A percentile compares a stretch with the other conserved stretches of the same genome.
Conservation (phyloP, 2,797 vertebrate genomes). For the Coranthus polyacanthus region DNA sequence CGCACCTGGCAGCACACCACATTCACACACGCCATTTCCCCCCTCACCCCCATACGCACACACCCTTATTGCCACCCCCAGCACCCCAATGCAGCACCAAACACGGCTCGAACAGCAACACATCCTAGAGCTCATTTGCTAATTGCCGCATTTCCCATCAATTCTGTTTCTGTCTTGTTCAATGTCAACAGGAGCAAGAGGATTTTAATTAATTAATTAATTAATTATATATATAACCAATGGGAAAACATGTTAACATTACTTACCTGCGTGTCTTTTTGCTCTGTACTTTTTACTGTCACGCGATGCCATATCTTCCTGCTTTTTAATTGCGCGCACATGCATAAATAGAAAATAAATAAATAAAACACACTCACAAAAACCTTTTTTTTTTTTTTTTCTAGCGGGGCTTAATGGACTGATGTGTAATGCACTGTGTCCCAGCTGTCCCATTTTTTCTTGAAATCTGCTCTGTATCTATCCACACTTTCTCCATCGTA, state of each 20-base stretch:
- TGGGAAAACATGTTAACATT: conserved; percentile 50
- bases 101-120: conserved; percentile 86
- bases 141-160: conserved; percentile 99
- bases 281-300: conserved; percentile 14
- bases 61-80: conserved; percentile 58
- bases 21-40: conserved; percentile 48
- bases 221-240: conserved; percentile 73
- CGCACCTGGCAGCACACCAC: conserved; percentile 91
- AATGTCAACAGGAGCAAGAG: conserved; percentile 86
- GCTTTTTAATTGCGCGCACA: conserved; percentile 22
- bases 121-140: conserved; percentile 97
- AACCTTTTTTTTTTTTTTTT: conserved; percentile 14
- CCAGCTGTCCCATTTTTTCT: conserved; percentile 41
- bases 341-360: neutral
- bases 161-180: conserved; percentile 95
- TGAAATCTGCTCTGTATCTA: conserved; percentile 25
- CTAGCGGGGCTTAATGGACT: conserved; percentile 52
- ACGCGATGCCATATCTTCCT: conserved; percentile 12
- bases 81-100: conserved; percentile 74
- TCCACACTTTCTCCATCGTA: conserved; percentile 9
- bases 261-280: conserved; percentile 35
- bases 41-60: conserved; percentile 26
- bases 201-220: conserved; percentile 65
- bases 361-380: conserved; percentile 5
- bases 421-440: conserved; percentile 45